These are phyloP conservation scores for Drosophila albomicans DNA, from an alignment of 1,140 invertebrate genomes.

Conservation along the genomic window DNA sequence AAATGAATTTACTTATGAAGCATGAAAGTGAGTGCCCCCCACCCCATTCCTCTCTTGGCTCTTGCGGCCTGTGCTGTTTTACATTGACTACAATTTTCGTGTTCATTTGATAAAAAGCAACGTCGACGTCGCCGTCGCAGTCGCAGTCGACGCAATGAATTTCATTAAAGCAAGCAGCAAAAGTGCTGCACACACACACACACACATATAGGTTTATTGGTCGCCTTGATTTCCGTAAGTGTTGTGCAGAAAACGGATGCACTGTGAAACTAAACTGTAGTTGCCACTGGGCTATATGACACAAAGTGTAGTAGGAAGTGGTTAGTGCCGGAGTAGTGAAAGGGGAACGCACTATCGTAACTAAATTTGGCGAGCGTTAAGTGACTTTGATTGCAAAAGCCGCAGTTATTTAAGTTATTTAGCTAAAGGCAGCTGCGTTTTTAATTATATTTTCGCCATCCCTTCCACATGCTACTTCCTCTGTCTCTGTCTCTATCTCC, in stretches of 20 bases:
- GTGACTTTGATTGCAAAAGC: constrained; percentile 76
- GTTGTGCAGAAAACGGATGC: constrained; percentile 49
- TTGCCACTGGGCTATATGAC: background rate
- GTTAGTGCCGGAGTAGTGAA: constrained; percentile 5
- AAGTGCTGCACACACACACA: constrained; percentile 13
- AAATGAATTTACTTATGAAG: constrained; percentile 82
- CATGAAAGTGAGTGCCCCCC: constrained; percentile 76
- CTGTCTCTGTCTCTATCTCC: background rate
- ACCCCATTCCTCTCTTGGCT: background rate
- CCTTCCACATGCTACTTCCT: background rate
- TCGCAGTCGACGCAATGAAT: constrained; percentile 65
- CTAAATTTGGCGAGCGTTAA: constrained; percentile 49
- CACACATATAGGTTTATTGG: constrained; percentile 63
- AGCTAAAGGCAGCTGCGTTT: constrained; percentile 39
- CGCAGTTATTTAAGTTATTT: constrained; percentile 52
- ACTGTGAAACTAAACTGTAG: constrained; percentile 5
- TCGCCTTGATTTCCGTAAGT: constrained; percentile 77
- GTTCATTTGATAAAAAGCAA: constrained; percentile 73
- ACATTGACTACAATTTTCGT: constrained; percentile 72
- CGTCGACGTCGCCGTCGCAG: background rate
- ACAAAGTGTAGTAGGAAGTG: background rate
- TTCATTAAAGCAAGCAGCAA: constrained; percentile 78
- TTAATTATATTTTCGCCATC: constrained; percentile 66
- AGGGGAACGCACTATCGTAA: constrained; percentile 34
- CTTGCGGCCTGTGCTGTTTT: constrained; percentile 23